Evolutionary conservation across 2,797 vertebrate genomes (phyloP), one percentile per base, ranked within the genome.

Genomic region (Pseudomugil gertrudae): DNA sequence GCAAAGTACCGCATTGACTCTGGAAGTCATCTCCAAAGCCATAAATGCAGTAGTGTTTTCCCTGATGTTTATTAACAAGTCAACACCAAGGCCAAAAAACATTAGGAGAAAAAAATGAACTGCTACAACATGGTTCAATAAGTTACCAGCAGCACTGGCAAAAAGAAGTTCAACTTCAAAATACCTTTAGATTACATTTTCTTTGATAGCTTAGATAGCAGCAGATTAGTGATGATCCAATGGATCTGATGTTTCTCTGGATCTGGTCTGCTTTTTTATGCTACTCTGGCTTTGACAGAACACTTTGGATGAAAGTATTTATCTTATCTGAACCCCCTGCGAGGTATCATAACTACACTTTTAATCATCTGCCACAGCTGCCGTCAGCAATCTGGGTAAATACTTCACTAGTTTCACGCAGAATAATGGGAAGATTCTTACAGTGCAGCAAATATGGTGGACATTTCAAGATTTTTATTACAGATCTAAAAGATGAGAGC

Each of bases 11-110:
- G 71, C 78, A 84, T 81, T 33, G 45, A 65, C 62, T 56, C 40
- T 57, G 66, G 72, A 82, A 73, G 57, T 61, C 63, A 62, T 48
- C 55, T 53, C 61, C 19, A n/a, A n/a, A 43, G 40, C 40, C 40
- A 5, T 43, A 9, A n/a, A 67, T 71, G 58, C 48, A 23, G 0
- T 23, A 63, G 75, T 69, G 76, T 80, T 45, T 66, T 72, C 30
- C 32, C 78, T 64, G 59, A 84, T 66, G 88, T 81, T 87, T 68
- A 79, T 73, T 79, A 69, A 79, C 63, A 84, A 88, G 83, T 68
- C 68, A 65, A 74, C 57, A 88, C 87, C 78, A 62, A 69, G 68
- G 87, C 77, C 87, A 76, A 62, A 70, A 72, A 65, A 24, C 11
- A 65, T 59, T 45, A 23, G 47, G 29, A 27, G 21, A 29, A 23